Percentiles rank a stretch among this genome's conserved stretches.
Conservation (phyloP, 2,113 vertebrate genomes). For the Trogon melanurus region DNA sequence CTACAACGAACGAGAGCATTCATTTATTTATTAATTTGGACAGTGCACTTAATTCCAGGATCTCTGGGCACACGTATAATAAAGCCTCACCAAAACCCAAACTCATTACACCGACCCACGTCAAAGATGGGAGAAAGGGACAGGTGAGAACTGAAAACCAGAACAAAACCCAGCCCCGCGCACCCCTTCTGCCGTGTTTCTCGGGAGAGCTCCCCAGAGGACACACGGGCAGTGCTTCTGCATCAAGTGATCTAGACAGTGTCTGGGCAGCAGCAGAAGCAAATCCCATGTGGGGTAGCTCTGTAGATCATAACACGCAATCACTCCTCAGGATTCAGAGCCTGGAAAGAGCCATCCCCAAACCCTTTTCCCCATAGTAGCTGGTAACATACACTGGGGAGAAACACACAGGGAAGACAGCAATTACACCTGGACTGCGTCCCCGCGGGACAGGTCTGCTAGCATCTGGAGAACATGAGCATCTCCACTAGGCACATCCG, state of each 20-base stretch:
- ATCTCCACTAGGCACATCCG: neutral
- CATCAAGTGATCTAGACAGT: neutral
- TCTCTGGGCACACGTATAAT: neutral
- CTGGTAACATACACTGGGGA: neutral
- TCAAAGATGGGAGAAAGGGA: neutral
- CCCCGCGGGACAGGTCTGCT: neutral
- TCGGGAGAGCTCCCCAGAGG: neutral
- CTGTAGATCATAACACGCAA: neutral
- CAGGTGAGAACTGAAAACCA: neutral
- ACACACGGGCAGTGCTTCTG: neutral
- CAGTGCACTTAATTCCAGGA: slow-evolving; percentile 30
- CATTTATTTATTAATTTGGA: slow-evolving; percentile 69
- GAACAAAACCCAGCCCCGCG: neutral
- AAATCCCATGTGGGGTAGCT: neutral
- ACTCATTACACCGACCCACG: neutral
- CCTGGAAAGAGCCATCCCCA: neutral
- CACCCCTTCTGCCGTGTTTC: neutral
- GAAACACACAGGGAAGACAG: neutral
- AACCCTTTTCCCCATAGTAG: neutral
- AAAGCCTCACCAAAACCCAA: neutral
- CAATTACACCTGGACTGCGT: neutral
- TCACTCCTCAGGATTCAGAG: neutral
- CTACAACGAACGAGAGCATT: slow-evolving; percentile 69
- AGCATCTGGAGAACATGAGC: neutral
- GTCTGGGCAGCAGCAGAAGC: neutral